Base-by-base conservation (phyloP, 2,797 vertebrate species). In the Helostoma temminkii region DNA sequence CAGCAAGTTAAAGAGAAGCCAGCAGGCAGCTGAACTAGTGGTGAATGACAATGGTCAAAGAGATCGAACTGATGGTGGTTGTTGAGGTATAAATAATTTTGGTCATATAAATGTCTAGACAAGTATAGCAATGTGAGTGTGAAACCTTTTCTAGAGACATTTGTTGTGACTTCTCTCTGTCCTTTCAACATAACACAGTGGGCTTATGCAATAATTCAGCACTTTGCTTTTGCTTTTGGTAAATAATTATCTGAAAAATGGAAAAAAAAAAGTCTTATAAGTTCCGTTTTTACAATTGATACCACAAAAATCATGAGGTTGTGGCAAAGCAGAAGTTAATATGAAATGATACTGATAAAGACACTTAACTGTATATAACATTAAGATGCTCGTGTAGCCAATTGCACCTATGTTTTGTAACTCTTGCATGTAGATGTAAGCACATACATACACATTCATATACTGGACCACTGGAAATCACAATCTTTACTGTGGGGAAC, bases 401-500 rank as follows among this genome's bases (percentile, higher is more conserved):
- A 53, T 36, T 58, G 78, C 56, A 63, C 61, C 82, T 78, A 47
- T 43, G 56, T 45, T 60, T 67, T 64, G n/a, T 56, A 61, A 77
- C 52, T 76, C 41, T 50, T 69, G 19, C 24, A 49, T 65, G 68
- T 84, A 46, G 19, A 84, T 36, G 70, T 47, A 71, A 79, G 52
- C 37, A 59, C 39, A 43, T 25, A 26, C 22, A 16, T 50, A 43
- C 12, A 24, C 43, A 62, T 9, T 55, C 46, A 74, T 65, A 10
- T 46, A 48, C 25, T 54, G 37, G 71, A 58, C 26, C 55, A 26
- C 53, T 47, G 59, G 9, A 81, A 79, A 84, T 78, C 74, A 80
- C 83, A 87, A 87, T 89, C 84, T 78, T 64, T 66, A 66, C 53
- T 69, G 48, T 61, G 34, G 70, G 81, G 48, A 81, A 16, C 39